phyloP scores from a whole-genome alignment of 2,113 vertebrate genomes.

The Antennarius striatus region DNA sequence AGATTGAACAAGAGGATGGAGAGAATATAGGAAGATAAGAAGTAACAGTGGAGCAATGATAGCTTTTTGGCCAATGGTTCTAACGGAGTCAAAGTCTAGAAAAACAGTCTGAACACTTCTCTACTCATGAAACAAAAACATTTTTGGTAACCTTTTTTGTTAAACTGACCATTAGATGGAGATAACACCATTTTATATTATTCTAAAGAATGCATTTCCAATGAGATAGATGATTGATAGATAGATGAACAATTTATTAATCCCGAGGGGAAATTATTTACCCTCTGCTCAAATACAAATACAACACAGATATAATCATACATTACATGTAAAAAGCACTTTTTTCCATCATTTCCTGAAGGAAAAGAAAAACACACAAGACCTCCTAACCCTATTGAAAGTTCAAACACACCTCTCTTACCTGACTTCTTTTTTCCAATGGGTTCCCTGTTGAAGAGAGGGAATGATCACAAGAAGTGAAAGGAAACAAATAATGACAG shows the following conservation, averaged over 20 bases:
- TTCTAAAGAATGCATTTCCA: no score
- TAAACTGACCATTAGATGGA: conserved; percentile 59
- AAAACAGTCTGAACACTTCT: neutral
- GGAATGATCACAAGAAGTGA: conserved; percentile 11
- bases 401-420: conserved; percentile 72
- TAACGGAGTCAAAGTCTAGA: neutral
- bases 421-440: conserved; percentile 93
- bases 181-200: conserved; percentile 6
- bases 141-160: neutral
- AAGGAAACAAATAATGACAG: conserved; percentile 20
- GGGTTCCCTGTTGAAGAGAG: conserved; percentile 85
- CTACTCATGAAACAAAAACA: neutral
- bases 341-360: no score
- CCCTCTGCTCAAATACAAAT: no score
- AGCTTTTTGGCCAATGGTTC: neutral
- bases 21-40: neutral
- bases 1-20: conserved; percentile 35
- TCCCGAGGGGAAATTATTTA: no score
- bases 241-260: no score
- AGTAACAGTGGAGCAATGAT: conserved; percentile 13
- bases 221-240: no score
- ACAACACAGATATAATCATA: no score
- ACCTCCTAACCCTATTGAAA: no score
- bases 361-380: no score
- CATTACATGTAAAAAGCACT: no score